Percentiles rank a stretch among this genome's conserved stretches.
phyloP scores from a whole-genome alignment of 2,888 invertebrate species.

The Volucella inanis region DNA sequence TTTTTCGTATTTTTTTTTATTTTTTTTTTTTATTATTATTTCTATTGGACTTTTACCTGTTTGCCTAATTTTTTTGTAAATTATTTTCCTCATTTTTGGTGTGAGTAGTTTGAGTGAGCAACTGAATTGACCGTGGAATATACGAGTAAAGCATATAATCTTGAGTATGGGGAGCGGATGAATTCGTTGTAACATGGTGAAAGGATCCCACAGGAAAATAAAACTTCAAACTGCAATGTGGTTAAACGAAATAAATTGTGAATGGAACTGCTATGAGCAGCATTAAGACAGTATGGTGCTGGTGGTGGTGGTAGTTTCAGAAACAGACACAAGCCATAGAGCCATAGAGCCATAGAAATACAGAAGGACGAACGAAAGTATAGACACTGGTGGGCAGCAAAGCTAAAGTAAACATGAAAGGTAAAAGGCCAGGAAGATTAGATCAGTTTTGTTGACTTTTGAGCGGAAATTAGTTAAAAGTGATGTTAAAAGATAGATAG shows the following conservation, averaged over 20 bases:
- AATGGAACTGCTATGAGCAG: constrained; percentile 44
- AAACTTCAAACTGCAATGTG: constrained; percentile 65
- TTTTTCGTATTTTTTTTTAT: constrained; percentile 8
- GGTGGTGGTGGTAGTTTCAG: neutral
- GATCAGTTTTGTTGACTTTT: constrained; percentile 31
- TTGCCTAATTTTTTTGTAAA: neutral
- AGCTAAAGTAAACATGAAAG: constrained; percentile 13
- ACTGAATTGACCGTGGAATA: constrained; percentile 48
- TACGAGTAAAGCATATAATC: too few species aligned
- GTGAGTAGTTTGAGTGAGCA: constrained; percentile 20
- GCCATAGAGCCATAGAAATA: too few species aligned
- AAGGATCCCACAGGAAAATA: constrained; percentile 52
- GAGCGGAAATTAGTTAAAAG: constrained; percentile 15
- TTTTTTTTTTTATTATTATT: constrained; percentile 7
- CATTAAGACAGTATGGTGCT: neutral
- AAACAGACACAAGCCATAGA: neutral
- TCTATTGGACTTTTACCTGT: constrained; percentile 30
- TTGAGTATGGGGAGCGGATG: neutral
- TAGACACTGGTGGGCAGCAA: neutral
- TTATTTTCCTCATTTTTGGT: constrained; percentile 7
- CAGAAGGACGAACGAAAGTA: too few species aligned
- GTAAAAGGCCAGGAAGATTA: constrained; percentile 6
- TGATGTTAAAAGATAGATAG: neutral
- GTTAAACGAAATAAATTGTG: constrained; percentile 63
- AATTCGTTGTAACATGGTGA: constrained; percentile 22